Percentiles rank a stretch among this genome's conserved stretches.
These are phyloP conservation scores for Salvator merianae DNA, from an alignment of 2,113 vertebrate genomes.

Conservation along the genomic window DNA sequence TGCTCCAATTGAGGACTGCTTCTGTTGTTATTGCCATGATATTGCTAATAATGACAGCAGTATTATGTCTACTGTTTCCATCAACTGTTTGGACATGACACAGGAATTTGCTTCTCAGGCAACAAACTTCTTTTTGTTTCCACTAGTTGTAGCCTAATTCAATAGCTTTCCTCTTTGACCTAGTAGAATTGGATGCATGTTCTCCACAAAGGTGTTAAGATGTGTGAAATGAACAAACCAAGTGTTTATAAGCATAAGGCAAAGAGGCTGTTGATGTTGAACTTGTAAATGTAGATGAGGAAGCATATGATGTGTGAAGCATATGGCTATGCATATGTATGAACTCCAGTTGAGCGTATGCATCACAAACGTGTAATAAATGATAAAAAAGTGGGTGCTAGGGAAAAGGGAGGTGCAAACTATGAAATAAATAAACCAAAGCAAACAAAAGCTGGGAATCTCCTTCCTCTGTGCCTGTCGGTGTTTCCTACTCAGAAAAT, in stretches of 20 bases:
- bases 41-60: neutral
- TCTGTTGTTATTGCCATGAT: neutral
- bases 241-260: constrained; percentile 69
- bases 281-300: constrained; percentile 70
- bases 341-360: constrained; percentile 68
- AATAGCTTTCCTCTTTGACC: constrained; percentile 32
- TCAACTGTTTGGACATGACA: neutral
- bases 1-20: too few relatives aligned
- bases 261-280: constrained; percentile 72
- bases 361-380: constrained; percentile 68
- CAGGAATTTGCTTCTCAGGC: neutral
- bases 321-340: constrained; percentile 79
- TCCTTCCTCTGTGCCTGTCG: constrained; percentile 62
- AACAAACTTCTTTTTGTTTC: constrained; percentile 27
- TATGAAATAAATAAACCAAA: constrained; percentile 68
- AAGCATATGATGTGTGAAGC: constrained; percentile 72
- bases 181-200: constrained; percentile 38
- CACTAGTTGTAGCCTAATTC: constrained; percentile 24
- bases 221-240: constrained; percentile 70
- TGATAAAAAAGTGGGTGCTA: constrained; percentile 59
- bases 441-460: constrained; percentile 52
- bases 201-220: constrained; percentile 67
- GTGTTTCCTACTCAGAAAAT: constrained; percentile 61
- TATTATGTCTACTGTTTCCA: neutral
- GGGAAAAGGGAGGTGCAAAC: constrained; percentile 65